Percentiles rank a stretch among this genome's conserved stretches.
Evolutionary conservation across 2,888 invertebrate genomes (phyloP).

Genomic region (Antheraea yamamai): DNA sequence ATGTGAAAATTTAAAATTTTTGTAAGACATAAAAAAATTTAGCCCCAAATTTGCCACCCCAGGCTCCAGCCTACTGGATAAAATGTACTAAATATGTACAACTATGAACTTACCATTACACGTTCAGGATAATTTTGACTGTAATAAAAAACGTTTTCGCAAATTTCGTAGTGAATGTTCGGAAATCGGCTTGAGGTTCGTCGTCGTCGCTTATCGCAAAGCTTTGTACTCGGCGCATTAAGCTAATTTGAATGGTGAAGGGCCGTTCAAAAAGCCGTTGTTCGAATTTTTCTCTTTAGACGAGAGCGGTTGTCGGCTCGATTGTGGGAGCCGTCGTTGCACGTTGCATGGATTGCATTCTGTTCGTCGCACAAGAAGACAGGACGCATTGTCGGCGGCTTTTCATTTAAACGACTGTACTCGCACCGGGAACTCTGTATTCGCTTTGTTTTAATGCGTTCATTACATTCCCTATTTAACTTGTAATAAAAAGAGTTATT

Average conservation of each 20-base stretch:
- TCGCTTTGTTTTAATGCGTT: conserved; percentile 52
- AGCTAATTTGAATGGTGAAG: conserved; percentile 80
- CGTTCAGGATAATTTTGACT: conserved; percentile 24
- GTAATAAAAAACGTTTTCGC: conserved; percentile 50
- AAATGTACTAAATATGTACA: conserved; percentile 29
- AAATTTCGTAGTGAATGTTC: conserved; percentile 55
- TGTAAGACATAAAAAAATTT: too few relatives aligned
- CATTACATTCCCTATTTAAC: conserved; percentile 50
- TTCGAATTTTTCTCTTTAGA: conserved; percentile 75
- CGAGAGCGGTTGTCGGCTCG: conserved; percentile 60
- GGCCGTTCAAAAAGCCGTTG: conserved; percentile 75
- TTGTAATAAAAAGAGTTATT: conserved; percentile 40
- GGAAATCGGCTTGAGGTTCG: conserved; percentile 54
- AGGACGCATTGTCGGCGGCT: conserved; percentile 64
- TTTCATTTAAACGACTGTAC: conserved; percentile 60
- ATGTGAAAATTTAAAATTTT: too few relatives aligned
- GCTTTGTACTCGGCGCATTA: conserved; percentile 78
- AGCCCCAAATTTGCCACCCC: too few relatives aligned
- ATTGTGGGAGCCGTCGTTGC: conserved; percentile 70
- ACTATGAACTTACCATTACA: neutral
- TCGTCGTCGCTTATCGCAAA: conserved; percentile 69
- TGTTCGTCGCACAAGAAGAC: conserved; percentile 68
- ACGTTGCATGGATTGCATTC: conserved; percentile 69
- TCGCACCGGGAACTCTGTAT: conserved; percentile 42
- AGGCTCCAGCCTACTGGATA: neutral